phyloP scores from a whole-genome alignment of 2,888 invertebrate genomes.

The Agrochola macilenta region DNA sequence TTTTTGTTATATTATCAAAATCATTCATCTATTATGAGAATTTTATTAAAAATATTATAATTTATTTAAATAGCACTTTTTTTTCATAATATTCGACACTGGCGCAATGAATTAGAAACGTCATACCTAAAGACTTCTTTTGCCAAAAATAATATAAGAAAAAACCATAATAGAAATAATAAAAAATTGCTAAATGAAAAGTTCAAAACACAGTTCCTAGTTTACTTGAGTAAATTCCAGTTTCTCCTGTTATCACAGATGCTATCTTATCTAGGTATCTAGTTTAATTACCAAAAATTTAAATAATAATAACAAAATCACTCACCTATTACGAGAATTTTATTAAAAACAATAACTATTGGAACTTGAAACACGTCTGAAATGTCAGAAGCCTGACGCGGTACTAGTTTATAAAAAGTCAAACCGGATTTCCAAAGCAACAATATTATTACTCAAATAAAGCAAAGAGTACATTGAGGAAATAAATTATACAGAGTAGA shows the following conservation, averaged over 20 bases:
- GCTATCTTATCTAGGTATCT: neutral
- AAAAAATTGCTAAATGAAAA: neutral
- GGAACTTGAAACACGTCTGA: conserved; percentile 9
- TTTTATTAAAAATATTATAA: neutral
- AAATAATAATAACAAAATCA: neutral
- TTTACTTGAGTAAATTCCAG: neutral
- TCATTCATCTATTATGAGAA: too few relatives aligned
- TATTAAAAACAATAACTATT: neutral
- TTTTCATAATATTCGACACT: neutral
- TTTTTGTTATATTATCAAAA: too few relatives aligned
- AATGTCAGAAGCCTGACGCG: too few relatives aligned
- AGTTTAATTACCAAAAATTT: too few relatives aligned
- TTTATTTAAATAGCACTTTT: neutral
- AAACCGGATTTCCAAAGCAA: conserved; percentile 31
- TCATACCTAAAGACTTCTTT: too few relatives aligned
- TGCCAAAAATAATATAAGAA: too few relatives aligned
- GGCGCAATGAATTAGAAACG: neutral
- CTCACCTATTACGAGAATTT: conserved; percentile 15
- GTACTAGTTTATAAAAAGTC: neutral
- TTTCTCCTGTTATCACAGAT: neutral
- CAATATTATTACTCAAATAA: neutral
- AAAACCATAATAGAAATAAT: too few relatives aligned
- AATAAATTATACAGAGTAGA: neutral
- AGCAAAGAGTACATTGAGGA: conserved; percentile 4
- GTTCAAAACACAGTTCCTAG: neutral